Percentiles rank a stretch among this genome's conserved stretches.
These are phyloP conservation scores for Spatulosminthurus flaviceps DNA, from an alignment of 2,888 invertebrate genomes.

Conservation along the genomic window DNA sequence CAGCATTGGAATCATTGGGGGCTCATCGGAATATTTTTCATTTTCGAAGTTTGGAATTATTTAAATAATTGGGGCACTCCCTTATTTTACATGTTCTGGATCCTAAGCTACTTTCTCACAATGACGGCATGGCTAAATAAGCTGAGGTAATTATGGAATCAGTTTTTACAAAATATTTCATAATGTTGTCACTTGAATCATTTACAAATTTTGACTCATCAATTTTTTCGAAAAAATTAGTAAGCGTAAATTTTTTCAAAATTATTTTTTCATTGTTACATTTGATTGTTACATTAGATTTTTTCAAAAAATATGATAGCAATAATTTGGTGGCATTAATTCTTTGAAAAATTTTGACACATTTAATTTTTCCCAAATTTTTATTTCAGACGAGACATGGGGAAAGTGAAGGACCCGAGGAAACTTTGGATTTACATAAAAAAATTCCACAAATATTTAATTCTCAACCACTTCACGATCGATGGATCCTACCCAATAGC, in stretches of 20 bases:
- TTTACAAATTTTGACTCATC: too few relatives aligned
- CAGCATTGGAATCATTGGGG: constrained; percentile 18
- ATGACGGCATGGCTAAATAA: background rate
- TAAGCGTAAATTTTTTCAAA: too few relatives aligned
- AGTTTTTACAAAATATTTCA: background rate
- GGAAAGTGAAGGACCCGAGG: background rate
- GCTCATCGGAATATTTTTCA: background rate
- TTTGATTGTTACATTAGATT: too few relatives aligned
- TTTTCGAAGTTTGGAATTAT: background rate
- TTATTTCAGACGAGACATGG: background rate
- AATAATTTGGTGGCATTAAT: too few relatives aligned
- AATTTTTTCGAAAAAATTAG: too few relatives aligned
- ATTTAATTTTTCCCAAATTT: background rate
- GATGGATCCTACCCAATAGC: background rate
- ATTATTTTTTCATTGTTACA: too few relatives aligned
- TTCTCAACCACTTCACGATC: background rate
- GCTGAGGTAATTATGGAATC: background rate
- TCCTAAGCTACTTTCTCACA: background rate
- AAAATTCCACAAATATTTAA: background rate
- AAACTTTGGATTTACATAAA: background rate
- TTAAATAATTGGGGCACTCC: background rate
- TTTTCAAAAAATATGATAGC: too few relatives aligned
- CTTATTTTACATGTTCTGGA: background rate
- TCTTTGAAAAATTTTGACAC: too few relatives aligned
- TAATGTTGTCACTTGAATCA: too few relatives aligned